These are phyloP conservation scores for Scaptomyza tumidula DNA, from an alignment of 2,888 invertebrate species.

Conservation along the genomic window DNA sequence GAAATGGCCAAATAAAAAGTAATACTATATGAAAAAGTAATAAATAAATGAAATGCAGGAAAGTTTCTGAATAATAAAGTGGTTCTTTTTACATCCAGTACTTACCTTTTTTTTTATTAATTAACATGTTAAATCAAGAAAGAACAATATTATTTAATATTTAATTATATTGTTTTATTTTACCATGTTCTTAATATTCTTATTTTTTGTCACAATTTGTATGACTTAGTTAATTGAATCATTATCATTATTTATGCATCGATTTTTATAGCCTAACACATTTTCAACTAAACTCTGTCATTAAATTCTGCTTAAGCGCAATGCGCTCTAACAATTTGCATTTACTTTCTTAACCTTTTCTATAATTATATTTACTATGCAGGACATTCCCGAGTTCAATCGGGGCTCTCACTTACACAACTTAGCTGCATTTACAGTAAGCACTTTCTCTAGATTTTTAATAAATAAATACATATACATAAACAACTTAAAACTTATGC, in stretches of 20 bases:
- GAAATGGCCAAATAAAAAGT: slow-evolving; percentile 19
- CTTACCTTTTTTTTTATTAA: neutral
- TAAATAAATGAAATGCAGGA: slow-evolving; percentile 21
- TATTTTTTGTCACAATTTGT: slow-evolving; percentile 54
- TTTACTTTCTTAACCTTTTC: slow-evolving; percentile 27
- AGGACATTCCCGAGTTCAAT: slow-evolving; percentile 57
- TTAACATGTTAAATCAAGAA: too few relatives aligned
- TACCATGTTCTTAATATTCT: slow-evolving; percentile 49
- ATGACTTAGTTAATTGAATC: slow-evolving; percentile 46
- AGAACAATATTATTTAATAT: slow-evolving; percentile 1
- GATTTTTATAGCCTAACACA: slow-evolving; percentile 64
- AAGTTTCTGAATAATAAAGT: slow-evolving; percentile 25
- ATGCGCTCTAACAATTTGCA: slow-evolving; percentile 58
- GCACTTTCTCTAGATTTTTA: slow-evolving; percentile 23
- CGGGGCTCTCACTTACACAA: slow-evolving; percentile 40
- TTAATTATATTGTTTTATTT: slow-evolving; percentile 49
- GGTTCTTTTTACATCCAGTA: neutral
- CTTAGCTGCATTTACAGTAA: slow-evolving; percentile 26
- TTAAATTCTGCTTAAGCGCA: slow-evolving; percentile 58
- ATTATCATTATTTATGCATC: slow-evolving; percentile 53
- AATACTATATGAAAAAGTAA: slow-evolving; percentile 17
- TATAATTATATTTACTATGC: slow-evolving; percentile 52
- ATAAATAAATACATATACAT: slow-evolving; percentile 34
- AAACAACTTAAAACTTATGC: slow-evolving; percentile 39
- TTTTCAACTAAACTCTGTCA: slow-evolving; percentile 63